These are phyloP conservation scores for Knipowitschia caucasica DNA, from an alignment of 2,797 vertebrate species.

Conservation along the genomic window DNA sequence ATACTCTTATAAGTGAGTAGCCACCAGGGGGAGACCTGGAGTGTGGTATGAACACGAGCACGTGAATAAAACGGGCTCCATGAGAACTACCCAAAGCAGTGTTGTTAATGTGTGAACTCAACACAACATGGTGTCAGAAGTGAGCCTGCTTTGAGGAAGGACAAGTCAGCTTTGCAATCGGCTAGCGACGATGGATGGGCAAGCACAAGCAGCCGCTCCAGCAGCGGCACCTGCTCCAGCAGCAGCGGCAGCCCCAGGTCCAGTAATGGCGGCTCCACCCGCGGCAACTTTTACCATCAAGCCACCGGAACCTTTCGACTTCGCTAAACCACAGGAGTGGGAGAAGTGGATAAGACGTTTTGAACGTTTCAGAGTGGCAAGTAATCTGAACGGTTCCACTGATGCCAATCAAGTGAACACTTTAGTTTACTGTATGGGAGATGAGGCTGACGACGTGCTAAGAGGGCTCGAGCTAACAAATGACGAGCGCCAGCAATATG, in stretches of 20 bases:
- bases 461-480: neutral
- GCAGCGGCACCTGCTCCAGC: no score
- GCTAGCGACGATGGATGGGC: neutral
- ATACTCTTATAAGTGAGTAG: no score
- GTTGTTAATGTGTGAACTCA: no score
- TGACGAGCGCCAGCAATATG: neutral
- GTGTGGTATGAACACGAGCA: no score
- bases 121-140: no score
- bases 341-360: slow-evolving; percentile 3
- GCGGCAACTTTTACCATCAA: neutral
- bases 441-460: no score
- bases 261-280: neutral
- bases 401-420: no score
- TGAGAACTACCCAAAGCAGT: no score
- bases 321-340: slow-evolving; percentile 1
- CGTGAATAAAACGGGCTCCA: no score
- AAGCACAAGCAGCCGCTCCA: neutral
- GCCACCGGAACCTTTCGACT: neutral
- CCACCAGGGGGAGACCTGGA: no score
- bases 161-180: neutral
- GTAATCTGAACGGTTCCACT: no score
- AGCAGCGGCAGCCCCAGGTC: neutral
- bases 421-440: no score
- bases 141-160: neutral
- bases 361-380: neutral